These are phyloP conservation scores for Anadara kagoshimensis DNA, from an alignment of 1,140 invertebrate genomes.

Conservation along the genomic window DNA sequence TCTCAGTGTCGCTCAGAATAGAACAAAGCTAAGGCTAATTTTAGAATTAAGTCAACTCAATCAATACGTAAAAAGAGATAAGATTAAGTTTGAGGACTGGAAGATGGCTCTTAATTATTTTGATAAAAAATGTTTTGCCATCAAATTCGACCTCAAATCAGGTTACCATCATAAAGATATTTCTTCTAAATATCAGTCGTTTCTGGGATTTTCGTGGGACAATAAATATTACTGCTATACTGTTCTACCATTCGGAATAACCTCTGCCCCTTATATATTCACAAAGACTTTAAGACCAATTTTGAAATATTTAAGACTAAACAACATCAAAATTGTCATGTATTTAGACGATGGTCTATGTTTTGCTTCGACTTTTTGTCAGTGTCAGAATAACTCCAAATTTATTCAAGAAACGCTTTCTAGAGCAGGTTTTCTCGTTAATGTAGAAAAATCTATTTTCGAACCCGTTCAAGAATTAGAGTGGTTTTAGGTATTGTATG, in stretches of 20 bases:
- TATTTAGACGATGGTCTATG: slow-evolving; percentile 19
- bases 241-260: too few species aligned
- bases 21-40: too few species aligned
- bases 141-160: slow-evolving; percentile 34
- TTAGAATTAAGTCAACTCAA: slow-evolving; percentile 25
- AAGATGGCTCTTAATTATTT: too few species aligned
- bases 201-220: too few species aligned
- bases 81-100: slow-evolving; percentile 35
- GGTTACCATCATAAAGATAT: slow-evolving; percentile 39
- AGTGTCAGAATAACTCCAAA: too few species aligned
- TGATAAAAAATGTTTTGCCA: slow-evolving; percentile 15
- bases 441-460: slow-evolving; percentile 22
- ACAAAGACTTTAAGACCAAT: slow-evolving; percentile 8
- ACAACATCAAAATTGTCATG: slow-evolving; percentile 12
- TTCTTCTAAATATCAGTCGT: too few species aligned
- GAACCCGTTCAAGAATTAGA: neutral
- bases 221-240: too few species aligned
- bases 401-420: neutral
- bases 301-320: slow-evolving; percentile 14
- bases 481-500: slow-evolving; percentile 31
- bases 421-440: slow-evolving; percentile 18
- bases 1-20: too few species aligned
- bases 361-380: neutral
- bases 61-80: neutral
- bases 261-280: too few species aligned